phyloP scores from a whole-genome alignment of 2,888 invertebrate species.

The Eledona agricola region DNA sequence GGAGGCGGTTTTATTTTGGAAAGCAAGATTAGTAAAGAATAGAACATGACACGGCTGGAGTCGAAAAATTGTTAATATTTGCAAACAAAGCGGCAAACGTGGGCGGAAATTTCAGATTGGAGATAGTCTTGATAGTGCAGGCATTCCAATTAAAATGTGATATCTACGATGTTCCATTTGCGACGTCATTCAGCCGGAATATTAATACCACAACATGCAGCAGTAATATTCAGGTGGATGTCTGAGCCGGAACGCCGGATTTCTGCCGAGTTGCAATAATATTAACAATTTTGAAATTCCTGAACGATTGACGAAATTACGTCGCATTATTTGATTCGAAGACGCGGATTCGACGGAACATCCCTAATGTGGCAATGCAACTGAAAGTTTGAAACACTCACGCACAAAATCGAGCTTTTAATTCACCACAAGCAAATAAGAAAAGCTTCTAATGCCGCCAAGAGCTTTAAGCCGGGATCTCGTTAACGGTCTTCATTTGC shows the following conservation, averaged over 20 bases:
- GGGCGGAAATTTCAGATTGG: neutral
- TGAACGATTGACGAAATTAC: conserved; percentile 10
- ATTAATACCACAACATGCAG: neutral
- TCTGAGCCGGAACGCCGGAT: neutral
- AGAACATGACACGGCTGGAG: conserved; percentile 1
- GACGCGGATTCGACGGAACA: conserved; percentile 17
- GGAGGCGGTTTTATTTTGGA: conserved; percentile 18
- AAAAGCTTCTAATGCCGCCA: conserved; percentile 11
- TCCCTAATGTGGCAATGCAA: no score
- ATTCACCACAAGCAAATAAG: conserved; percentile 12
- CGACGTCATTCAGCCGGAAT: neutral
- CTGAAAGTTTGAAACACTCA: no score
- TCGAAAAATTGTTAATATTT: conserved; percentile 1
- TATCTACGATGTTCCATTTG: neutral
- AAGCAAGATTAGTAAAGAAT: conserved; percentile 18
- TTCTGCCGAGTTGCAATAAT: conserved; percentile 8
- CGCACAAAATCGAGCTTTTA: no score
- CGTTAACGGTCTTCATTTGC: conserved; percentile 13
- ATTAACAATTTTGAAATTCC: conserved; percentile 11
- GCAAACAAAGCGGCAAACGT: neutral
- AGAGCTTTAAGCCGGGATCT: conserved; percentile 12
- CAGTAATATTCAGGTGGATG: conserved; percentile 2
- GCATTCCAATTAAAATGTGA: neutral
- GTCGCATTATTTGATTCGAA: conserved; percentile 19
- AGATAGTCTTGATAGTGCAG: conserved; percentile 3